Evolutionary conservation across 2,797 vertebrate genomes (phyloP), one percentile per base, ranked within the genome.

Genomic region (Nyctibius grandis): DNA sequence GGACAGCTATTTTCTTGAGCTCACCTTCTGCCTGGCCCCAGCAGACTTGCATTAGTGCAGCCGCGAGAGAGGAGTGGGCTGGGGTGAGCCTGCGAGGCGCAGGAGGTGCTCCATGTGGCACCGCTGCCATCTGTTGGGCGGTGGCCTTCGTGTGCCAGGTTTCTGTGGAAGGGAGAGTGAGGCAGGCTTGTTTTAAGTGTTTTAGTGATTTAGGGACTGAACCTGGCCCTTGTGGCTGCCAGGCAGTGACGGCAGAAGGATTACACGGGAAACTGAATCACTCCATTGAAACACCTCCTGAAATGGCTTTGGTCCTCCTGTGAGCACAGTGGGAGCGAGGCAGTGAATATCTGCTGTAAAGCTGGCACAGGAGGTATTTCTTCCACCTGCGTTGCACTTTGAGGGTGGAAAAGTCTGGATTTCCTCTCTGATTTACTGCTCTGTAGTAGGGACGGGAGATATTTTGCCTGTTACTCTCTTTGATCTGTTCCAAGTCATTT

Each of bases 61-160:
- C 33, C 0, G 1, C 0, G 0, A 12, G 47, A 40, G 9, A n/a
- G 65, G 45, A 60, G 54, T 1, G 11, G 40, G 20, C 61, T 47
- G 65, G 29, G 57, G 15, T 28, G 65, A 80, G 38, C 21, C 60
- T 7, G 23, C 6, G 1, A 31, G 64, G 38, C 0, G 0, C 40
- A 6, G 56, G 28, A 19, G 6, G 33, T 23, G 33, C 53, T 68
- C 21, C 12, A 1, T 2, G 6, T 20, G 63, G 23, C 54, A 26
- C 12, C 3, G 6, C 34, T 28, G 7, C 38, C 11, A 0, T 7
- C 28, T 31, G n/a, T 23, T 1, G 5, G 51, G 53, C 3, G 0
- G 29, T 16, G 34, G 13, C 42, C 38, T 65, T 21, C 3, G 2
- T 15, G 45, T 42, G 76, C 28, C 74, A 18, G 65, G 18, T 17